These are phyloP conservation scores for Spatula versicolor DNA, from an alignment of 2,797 vertebrate species.

Conservation along the genomic window DNA sequence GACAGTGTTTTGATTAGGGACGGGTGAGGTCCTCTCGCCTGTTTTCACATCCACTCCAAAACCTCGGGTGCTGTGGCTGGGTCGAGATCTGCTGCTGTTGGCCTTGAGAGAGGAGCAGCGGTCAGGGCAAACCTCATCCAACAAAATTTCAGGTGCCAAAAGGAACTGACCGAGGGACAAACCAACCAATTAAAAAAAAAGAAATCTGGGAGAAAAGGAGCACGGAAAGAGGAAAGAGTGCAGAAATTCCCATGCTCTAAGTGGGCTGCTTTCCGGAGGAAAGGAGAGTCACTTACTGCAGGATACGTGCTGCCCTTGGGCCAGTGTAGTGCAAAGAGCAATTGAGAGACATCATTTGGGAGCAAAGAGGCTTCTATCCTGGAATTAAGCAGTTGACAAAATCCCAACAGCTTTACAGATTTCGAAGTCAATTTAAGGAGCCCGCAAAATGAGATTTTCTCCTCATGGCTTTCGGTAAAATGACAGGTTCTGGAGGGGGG, in stretches of 20 bases:
- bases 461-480: slow-evolving; percentile 37
- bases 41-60: not conserved
- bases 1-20: not conserved
- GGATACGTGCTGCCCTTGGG: slow-evolving; percentile 54
- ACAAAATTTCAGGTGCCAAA: not conserved
- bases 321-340: slow-evolving; percentile 54
- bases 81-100: not conserved
- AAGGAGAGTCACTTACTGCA: slow-evolving; percentile 26
- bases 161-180: not conserved
- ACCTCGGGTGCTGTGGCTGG: not conserved
- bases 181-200: not conserved
- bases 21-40: not conserved
- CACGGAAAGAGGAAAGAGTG: not conserved
- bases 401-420: slow-evolving; percentile 56
- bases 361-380: slow-evolving; percentile 24
- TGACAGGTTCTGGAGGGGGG: not conserved
- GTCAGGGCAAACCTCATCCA: not conserved
- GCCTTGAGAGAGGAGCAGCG: not conserved
- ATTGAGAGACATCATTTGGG: slow-evolving; percentile 47
- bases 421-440: slow-evolving; percentile 43
- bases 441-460: slow-evolving; percentile 56
- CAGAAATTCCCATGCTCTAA: not conserved
- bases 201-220: not conserved
- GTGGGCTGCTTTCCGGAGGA: slow-evolving; percentile 26
- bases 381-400: slow-evolving; percentile 64